Conservation (phyloP, 2,797 vertebrate genomes). For the Sciurus vulgaris region DNA sequence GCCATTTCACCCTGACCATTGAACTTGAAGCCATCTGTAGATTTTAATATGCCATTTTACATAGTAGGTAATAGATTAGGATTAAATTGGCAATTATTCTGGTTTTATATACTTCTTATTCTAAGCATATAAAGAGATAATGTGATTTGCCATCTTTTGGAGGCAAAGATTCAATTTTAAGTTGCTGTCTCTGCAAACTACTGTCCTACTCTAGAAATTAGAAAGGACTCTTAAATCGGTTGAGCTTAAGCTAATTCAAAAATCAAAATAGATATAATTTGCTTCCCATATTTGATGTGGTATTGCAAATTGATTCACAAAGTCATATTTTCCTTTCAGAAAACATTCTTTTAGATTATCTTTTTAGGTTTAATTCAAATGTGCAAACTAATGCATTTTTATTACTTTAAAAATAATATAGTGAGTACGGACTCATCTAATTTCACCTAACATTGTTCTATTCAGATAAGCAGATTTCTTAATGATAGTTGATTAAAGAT, state of each 20-base stretch:
- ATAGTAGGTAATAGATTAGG: not conserved
- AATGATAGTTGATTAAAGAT: not conserved
- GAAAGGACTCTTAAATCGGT: not conserved
- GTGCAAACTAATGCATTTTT: not conserved
- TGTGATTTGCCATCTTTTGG: not conserved
- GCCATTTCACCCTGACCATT: no score
- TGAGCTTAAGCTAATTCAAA: not conserved
- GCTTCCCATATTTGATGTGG: not conserved
- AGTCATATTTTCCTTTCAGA: constrained; percentile 15
- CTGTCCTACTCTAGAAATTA: not conserved
- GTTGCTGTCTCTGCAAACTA: constrained; percentile 7
- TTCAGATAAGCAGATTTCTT: not conserved
- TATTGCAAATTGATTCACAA: not conserved
- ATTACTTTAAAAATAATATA: not conserved
- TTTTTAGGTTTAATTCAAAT: not conserved
- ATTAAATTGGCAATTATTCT: not conserved
- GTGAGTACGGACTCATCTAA: not conserved
- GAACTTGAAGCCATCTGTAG: not conserved
- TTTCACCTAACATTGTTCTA: not conserved
- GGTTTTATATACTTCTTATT: not conserved
- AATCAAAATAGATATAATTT: not conserved
- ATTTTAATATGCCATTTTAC: not conserved
- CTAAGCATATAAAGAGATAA: not conserved
- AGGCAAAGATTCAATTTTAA: not conserved
- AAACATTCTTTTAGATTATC: not conserved